Percentiles rank a stretch among this genome's conserved stretches.
These are phyloP conservation scores for Takifugu flavidus DNA, from an alignment of 2,113 vertebrate species.

Conservation along the genomic window DNA sequence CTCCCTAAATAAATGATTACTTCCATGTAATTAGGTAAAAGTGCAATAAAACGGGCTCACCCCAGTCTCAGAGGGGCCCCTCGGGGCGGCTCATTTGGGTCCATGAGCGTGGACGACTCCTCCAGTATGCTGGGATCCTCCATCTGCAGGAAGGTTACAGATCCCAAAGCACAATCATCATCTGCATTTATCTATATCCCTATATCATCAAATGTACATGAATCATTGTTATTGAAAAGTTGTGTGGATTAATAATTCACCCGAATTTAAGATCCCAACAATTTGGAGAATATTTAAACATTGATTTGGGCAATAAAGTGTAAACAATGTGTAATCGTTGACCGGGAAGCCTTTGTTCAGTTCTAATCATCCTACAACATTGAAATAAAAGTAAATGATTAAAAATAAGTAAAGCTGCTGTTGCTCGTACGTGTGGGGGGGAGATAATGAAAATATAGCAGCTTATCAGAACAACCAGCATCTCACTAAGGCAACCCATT, in stretches of 20 bases:
- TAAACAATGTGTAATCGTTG: slow-evolving; percentile 5
- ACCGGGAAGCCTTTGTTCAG: no score
- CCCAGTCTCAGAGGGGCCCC: slow-evolving; percentile 88
- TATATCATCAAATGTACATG: neutral
- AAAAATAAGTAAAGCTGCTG: no score
- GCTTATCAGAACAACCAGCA: slow-evolving; percentile 4
- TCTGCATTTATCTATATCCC: neutral
- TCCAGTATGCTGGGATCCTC: slow-evolving; percentile 97
- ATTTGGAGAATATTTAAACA: slow-evolving; percentile 32
- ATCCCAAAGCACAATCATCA: neutral
- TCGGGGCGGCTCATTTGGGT: slow-evolving; percentile 85
- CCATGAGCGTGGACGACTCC: slow-evolving; percentile 88
- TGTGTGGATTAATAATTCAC: slow-evolving; percentile 55
- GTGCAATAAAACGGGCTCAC: slow-evolving; percentile 66
- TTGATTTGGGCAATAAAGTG: slow-evolving; percentile 33
- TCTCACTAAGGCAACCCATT: neutral
- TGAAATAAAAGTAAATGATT: no score
- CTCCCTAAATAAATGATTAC: neutral
- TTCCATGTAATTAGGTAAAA: slow-evolving; percentile 1
- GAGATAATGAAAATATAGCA: neutral
- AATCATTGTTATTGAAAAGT: slow-evolving; percentile 23
- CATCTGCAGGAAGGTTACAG: slow-evolving; percentile 83
- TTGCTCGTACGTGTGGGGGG: neutral
- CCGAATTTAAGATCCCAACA: slow-evolving; percentile 38
- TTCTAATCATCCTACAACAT: no score